Base-by-base conservation (phyloP, 2,888 invertebrate genomes). In the Aradus depressus region DNA sequence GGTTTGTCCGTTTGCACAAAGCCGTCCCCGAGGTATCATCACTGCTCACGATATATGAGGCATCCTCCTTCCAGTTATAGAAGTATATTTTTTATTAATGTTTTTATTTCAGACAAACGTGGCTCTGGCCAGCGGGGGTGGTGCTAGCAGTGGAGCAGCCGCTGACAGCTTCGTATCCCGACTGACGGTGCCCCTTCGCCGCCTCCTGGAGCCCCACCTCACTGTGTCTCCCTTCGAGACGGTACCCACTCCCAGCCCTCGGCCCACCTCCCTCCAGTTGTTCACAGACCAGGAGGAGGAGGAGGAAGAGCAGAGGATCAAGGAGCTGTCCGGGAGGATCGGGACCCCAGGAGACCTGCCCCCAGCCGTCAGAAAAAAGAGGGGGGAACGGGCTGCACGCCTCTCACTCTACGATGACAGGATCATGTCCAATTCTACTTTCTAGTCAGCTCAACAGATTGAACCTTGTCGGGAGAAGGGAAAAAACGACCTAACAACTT, bases 371-470 rank as follows among this genome's bases (percentile, higher is more conserved):
- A 66, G 86, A 12, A 75, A 80, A 60, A 79, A 83, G 1, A 68
- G 81, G 28, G 73, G 80, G 2, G 73, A 74, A 34, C 72, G 79
- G 55, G 81, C 80, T 1, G 70, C 72, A 3, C 68, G 91, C 57
- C 76, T 91, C 61, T 90, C 90, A 39, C 70, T 91, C 18, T 90
- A 89, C 62, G 89, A 90, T 62, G 91, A 91, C 65, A 74, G 90
- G 37, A 87, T 90, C 76, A 90, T 91, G 89, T 48, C 56, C 14
- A 51, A 53, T 50, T 47, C 54, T 22, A 51, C 54, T 31, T 54
- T 54, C 54, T 54, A 54, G 54, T 54, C 54, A 51, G 34, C 39
- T 42, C 25, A 31, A 31, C n/a, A n/a, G n/a, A n/a, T n/a, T n/a
- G n/a, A n/a, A n/a, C n/a, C n/a, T n/a, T n/a, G n/a, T n/a, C n/a